Conservation (phyloP, 2,113 vertebrate genomes). For the Zonotrichia leucophrys region DNA sequence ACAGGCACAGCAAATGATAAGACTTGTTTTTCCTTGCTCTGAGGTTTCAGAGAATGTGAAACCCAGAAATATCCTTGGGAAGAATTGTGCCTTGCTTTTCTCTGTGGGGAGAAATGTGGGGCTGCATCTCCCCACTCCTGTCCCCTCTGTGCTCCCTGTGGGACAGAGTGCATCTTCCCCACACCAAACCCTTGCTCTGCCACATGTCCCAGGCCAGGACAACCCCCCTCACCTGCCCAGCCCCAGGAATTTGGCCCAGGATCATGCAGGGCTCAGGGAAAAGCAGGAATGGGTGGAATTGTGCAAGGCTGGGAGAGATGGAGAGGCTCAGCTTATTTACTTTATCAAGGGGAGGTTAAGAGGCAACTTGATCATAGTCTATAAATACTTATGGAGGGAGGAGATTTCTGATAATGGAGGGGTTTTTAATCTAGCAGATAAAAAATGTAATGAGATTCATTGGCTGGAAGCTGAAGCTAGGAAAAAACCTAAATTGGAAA, state of each 20-base stretch:
- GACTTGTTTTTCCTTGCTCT: too few relatives aligned
- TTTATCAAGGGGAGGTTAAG: constrained; percentile 21
- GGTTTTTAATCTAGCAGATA: constrained; percentile 68
- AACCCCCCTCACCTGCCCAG: background rate
- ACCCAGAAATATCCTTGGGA: too few relatives aligned
- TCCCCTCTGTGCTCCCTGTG: background rate
- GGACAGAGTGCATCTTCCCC: background rate
- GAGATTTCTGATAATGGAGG: constrained; percentile 61
- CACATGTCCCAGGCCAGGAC: background rate
- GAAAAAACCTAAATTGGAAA: constrained; percentile 60
- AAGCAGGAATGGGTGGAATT: background rate
- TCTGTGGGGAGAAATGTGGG: too few relatives aligned
- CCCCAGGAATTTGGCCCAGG: background rate
- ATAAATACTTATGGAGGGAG: constrained; percentile 51
- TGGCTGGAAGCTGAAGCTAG: constrained; percentile 61
- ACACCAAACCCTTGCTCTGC: background rate
- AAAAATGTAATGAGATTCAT: constrained; percentile 64
- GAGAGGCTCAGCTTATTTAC: background rate
- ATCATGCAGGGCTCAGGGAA: background rate
- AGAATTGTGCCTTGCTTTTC: too few relatives aligned
- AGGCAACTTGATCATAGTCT: constrained; percentile 40
- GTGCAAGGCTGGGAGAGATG: background rate
- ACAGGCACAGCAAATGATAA: too few relatives aligned
- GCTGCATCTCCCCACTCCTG: background rate
- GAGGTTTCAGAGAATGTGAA: too few relatives aligned